Conservation (phyloP, 2,113 vertebrate genomes). For the Dicrurus megarhynchus region DNA sequence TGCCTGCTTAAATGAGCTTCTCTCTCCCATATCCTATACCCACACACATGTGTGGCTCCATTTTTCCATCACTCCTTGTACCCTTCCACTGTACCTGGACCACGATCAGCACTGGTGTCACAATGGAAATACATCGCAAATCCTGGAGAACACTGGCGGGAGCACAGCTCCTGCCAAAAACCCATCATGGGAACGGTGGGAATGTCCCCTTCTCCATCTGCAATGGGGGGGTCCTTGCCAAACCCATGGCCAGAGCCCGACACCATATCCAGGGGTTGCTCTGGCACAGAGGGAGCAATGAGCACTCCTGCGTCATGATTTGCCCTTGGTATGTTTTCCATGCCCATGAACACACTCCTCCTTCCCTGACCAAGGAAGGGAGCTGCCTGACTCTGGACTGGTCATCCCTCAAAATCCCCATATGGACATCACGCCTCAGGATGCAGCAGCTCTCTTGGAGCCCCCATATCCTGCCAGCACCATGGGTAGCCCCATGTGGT, state of each 20-base stretch:
- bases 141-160: rapidly evolving
- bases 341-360: rapidly evolving
- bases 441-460: background rate
- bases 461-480: rapidly evolving
- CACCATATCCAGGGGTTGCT: rapidly evolving
- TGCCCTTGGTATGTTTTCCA: background rate
- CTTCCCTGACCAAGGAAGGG: background rate
- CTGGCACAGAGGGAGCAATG: rapidly evolving
- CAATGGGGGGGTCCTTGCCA: rapidly evolving
- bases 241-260: rapidly evolving
- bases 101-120: rapidly evolving
- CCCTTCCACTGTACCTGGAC: rapidly evolving
- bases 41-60: rapidly evolving
- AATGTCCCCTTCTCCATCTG: background rate
- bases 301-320: rapidly evolving
- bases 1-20: background rate
- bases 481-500: background rate
- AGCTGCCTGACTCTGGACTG: background rate
- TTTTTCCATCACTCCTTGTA: background rate
- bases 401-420: background rate
- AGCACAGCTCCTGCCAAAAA: background rate
- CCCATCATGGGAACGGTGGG: rapidly evolving
- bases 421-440: rapidly evolving
- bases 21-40: background rate
- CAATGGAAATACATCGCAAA: rapidly evolving